A percentile compares a stretch with the other conserved stretches of the same genome.
phyloP scores from a whole-genome alignment of 2,888 invertebrate genomes.

The Lysandra bellargus region DNA sequence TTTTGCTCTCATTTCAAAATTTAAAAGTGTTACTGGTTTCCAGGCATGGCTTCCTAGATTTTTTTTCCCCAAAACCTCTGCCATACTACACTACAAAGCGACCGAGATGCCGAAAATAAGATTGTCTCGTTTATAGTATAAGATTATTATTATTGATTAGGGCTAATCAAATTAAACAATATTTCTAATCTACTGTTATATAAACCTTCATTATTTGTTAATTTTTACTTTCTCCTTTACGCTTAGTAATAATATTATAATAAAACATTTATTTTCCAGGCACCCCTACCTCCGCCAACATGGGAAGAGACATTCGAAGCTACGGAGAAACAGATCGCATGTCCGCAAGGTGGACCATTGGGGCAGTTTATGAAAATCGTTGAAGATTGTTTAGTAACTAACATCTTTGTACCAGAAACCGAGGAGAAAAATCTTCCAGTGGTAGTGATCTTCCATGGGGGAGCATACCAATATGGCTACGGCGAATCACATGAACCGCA shows the following conservation, averaged over 20 bases:
- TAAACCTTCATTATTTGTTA: too few species aligned
- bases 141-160: too few species aligned
- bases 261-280: constrained; percentile 41
- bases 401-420: constrained; percentile 46
- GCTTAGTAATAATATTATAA: neutral
- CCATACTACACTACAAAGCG: too few species aligned
- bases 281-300: constrained; percentile 51
- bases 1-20: neutral
- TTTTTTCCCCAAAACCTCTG: too few species aligned
- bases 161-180: too few species aligned
- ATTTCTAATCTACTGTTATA: too few species aligned
- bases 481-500: constrained; percentile 46
- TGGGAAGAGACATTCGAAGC: constrained; percentile 51
- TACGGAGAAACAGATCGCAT: constrained; percentile 43
- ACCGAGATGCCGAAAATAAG: too few species aligned
- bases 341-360: constrained; percentile 46
- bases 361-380: neutral
- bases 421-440: constrained; percentile 52
- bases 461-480: constrained; percentile 58
- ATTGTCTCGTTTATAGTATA: too few species aligned
- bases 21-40: neutral
- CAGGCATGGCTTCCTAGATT: neutral
- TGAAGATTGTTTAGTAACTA: constrained; percentile 48
- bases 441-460: constrained; percentile 65
- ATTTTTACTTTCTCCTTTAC: neutral